Evolutionary conservation across 2,113 vertebrate species (phyloP).

Genomic region (Reinhardtius hippoglossoides): DNA sequence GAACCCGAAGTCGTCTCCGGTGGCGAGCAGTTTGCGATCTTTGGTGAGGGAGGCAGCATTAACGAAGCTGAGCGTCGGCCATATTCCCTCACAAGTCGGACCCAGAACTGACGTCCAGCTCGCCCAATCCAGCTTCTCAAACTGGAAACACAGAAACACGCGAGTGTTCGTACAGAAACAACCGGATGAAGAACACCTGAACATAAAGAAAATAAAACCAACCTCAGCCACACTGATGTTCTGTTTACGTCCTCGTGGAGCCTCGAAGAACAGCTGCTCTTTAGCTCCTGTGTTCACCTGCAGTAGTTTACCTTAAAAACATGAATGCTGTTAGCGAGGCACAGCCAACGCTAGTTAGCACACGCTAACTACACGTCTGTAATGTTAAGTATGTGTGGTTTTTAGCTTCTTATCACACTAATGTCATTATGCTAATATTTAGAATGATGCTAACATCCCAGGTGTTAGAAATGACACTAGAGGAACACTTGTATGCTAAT

Average conservation of each 20-base stretch:
- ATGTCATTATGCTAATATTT: background rate
- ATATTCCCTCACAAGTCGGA: constrained; percentile 93
- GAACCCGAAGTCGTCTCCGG: constrained; percentile 95
- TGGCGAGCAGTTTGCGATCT: constrained; percentile 90
- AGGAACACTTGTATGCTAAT: no score
- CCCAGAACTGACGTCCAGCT: constrained; percentile 95
- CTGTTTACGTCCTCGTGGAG: constrained; percentile 87
- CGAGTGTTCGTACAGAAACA: background rate
- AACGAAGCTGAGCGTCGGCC: constrained; percentile 91
- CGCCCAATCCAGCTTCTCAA: constrained; percentile 96
- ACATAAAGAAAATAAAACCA: fast-evolving
- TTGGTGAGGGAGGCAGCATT: constrained; percentile 92
- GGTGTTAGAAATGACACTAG: background rate
- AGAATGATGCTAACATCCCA: background rate
- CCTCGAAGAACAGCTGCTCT: constrained; percentile 98
- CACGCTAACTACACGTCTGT: no score
- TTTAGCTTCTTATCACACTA: background rate
- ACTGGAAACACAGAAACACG: constrained; percentile 77
- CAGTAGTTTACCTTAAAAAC: constrained; percentile 89
- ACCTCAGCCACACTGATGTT: constrained; percentile 67
- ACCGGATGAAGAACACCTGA: fast-evolving
- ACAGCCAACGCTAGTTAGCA: background rate
- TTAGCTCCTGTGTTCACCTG: constrained; percentile 98
- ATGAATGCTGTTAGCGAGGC: no score
- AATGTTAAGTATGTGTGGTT: background rate